Base-by-base conservation (phyloP, 1,140 invertebrate species). In the Hydropsyche tenuis region DNA sequence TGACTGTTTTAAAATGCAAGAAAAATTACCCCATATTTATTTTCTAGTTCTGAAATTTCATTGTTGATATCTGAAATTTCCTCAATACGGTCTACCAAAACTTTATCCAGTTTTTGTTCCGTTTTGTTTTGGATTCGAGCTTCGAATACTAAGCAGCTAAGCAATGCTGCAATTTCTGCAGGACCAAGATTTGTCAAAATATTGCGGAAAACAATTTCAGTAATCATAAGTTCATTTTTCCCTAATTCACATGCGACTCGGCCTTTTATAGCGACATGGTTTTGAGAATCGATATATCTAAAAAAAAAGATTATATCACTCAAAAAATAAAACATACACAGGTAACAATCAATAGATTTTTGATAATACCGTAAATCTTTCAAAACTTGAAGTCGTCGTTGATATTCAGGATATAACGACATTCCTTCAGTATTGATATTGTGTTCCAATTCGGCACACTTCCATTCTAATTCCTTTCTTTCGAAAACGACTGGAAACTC, bases 211-310 rank as follows among this genome's bases (percentile, higher is more conserved):
- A 99, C 91, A 1, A 99, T 83, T 85, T 99, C 98, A 0, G 97
- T 99, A 56, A 99, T 93, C 20, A 99, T 88, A 1, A 99, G 85
- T 82, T 99, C 97, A 79, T 93, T 92, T 72, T 92, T 96, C 16
- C 95, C 94, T 90, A 99, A 98, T 82, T 97, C 93, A 80, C 97
- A 95, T 2, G 97, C 98, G 7, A 99, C 96, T 73, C 93, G 87
- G 11, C 97, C 97, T 86, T 98, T 98, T 43, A 97, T 81, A 68
- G 91, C 89, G 1, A 94, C 91, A 88, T 81, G 70, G 69, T 18
- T 87, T 60, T 78, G 72, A 43, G 72, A 72, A 62, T 75, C 77
- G 0, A 78, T 68, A 43, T 78, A 78, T 45, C 77, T 78, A 63
- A 37, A 73, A 75, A 51, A 14, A 6, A 45, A 45, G 7, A 9